Evolutionary conservation across 1,140 invertebrate species (phyloP), one percentile per base, ranked within the genome.

Genomic region (Trialeurodes vaporariorum): DNA sequence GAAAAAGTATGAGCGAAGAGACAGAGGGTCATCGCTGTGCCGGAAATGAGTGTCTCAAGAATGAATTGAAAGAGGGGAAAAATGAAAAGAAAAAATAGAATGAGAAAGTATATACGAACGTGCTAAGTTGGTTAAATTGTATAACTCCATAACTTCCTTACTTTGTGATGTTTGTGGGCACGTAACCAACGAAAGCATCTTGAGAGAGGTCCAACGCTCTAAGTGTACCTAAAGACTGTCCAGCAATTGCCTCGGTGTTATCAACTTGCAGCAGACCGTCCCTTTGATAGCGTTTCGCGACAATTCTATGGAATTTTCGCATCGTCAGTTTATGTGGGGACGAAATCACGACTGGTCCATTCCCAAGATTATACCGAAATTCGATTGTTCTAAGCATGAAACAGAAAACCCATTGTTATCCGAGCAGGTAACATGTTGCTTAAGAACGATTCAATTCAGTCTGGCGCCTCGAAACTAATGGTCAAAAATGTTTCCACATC

Each of bases 261-360:
- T 96, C 89, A 26, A 96, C 83, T 70, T 90, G 88, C 40, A 96
- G 78, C 63, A 93, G 85, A 0, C 92, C 93, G 74, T 94, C 91
- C 62, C 87, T 83, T 71, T 93, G 88, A 75, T 92, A 92, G 59
- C 92, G 81, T 73, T 92, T 92, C 2, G 91, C 90, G 0, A 88
- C 85, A 17, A 94, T 85, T 70, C 84, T 85, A 76, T 95, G 91
- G 74, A 86, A 89, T 70, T 85, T 83, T 63, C 91, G 89, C 72
- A 91, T 80, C 9, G 83, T 81, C 1, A 96, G 83, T 72, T 84
- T 86, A 72, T 92, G 86, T 1, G 85, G 76, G 1, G 91, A 93
- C 23, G 83, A 84, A 24, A 96, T 80, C 22, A 89, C 77, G 40
- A 92, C 89, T 1, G 87, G 83, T 21, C 93, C 93, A 76, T 91